A percentile compares a stretch with the other conserved stretches of the same genome.
These are phyloP conservation scores for Melinaea marsaeus DNA, from an alignment of 2,888 invertebrate species.

Conservation along the genomic window DNA sequence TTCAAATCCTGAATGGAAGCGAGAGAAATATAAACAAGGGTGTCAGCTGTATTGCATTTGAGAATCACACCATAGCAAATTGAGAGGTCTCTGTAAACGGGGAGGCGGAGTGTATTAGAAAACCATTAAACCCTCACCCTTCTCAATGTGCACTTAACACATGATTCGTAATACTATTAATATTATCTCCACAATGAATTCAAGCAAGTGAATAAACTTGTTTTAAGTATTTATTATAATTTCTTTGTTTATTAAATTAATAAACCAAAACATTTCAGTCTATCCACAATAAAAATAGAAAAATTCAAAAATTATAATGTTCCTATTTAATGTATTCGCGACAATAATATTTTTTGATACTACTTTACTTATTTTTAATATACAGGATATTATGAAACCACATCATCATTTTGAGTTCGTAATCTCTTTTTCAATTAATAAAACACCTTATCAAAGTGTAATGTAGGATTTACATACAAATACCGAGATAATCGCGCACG, in stretches of 20 bases:
- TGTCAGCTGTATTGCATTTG: slow-evolving; percentile 46
- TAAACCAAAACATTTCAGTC: too few species aligned
- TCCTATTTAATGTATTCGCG: too few species aligned
- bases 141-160: slow-evolving; percentile 30
- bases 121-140: slow-evolving; percentile 57
- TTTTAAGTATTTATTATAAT: slow-evolving; percentile 1
- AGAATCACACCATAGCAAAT: slow-evolving; percentile 70
- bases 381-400: background rate
- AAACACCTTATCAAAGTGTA: slow-evolving; percentile 69
- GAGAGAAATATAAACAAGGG: slow-evolving; percentile 59
- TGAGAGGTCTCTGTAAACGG: slow-evolving; percentile 55
- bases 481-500: slow-evolving; percentile 60
- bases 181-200: slow-evolving; percentile 3
- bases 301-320: too few species aligned
- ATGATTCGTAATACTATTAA: slow-evolving; percentile 25
- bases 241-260: too few species aligned
- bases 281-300: too few species aligned
- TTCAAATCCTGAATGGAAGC: background rate
- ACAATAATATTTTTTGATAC: too few species aligned
- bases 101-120: slow-evolving; percentile 62
- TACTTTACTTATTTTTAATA: too few species aligned
- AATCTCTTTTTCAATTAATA: slow-evolving; percentile 74
- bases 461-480: slow-evolving; percentile 62
- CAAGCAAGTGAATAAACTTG: background rate
- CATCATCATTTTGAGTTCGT: slow-evolving; percentile 34